Base-by-base conservation (phyloP, 2,888 invertebrate species). In the Polia nebulosa region DNA sequence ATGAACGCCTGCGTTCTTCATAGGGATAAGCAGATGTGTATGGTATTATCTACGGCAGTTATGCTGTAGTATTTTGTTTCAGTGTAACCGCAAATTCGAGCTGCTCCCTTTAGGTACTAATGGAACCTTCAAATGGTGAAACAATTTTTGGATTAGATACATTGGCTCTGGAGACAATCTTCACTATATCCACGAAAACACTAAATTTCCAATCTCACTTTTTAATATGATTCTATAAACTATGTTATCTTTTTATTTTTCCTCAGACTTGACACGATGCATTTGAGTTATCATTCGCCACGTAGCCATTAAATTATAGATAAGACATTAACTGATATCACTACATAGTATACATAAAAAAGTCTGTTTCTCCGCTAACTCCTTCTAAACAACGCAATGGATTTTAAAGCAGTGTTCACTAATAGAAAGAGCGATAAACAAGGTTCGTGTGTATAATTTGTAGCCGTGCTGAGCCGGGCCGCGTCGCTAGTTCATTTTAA, bases 251-350 rank as follows among this genome's bases (percentile, higher is more conserved):
- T 20, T 39, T 45, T 22, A n/a, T 20, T n/a, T 20, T 44, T 49
- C n/a, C 15, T 53, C 15, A 44, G 17, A 45, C 32, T 63, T n/a
- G 34, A 20, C 39, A 58, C 34, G 27, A 25, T 47, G 41, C 20
- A 65, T 57, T 58, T 3, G 0, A 55, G 3, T 57, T 60, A 55
- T 61, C 58, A 61, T 47, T 78, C 45, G 71, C 81, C 56, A 39
- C 68, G 58, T 41, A 56, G 45, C 51, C 22, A 51, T 61, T 64
- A 52, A 64, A 45, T 22, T 7, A 36, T 41, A 44, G 75, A 74
- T 79, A 80, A 66, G 36, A 41, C 11, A 64, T n/a, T 62, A 44
- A 27, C 25, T 29, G 56, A 60, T 53, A 62, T 55, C 0, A 52
- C 32, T 29, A 51, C 8, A 34, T 29, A n/a, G n/a, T n/a, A n/a